Evolutionary conservation across 2,113 vertebrate species (phyloP), one percentile per base, ranked within the genome.

Genomic region (Oreocharis arfaki): DNA sequence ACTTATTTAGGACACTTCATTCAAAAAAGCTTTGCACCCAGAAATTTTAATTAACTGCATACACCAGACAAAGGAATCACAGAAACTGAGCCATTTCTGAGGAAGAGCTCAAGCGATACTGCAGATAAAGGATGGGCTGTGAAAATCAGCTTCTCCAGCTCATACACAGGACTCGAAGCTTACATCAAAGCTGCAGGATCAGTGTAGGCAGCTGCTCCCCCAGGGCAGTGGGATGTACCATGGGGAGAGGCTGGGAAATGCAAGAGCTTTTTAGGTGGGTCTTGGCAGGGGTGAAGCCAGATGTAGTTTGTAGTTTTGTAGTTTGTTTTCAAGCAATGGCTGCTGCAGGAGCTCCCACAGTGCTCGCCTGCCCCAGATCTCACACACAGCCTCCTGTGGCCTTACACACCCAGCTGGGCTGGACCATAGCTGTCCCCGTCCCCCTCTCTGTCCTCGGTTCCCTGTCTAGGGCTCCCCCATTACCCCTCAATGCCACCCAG

Each of bases 1-100:
- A 84, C 53, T 84, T 91, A 59, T 69, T 80, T 35, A 94, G 70
- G 64, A 83, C 13, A 37, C 86, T 87, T 91, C 28, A 93, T 83
- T 87, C 61, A 76, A 87, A 93, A 87, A 53, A 87, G 61, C 53
- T 78, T 93, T 89, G 56, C 37, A 56, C 41, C 7, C 59, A 50
- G 90, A 83, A 33, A 60, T 83, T 94, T 93, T 95, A 79, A 84
- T 89, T 87, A 95, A 94, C 65, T 91, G 74, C 42, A 24, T 65
- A 63, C 11, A 42, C 10, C 42, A 91, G 65, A 93, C 90, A 93
- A 89, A 95, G 35, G n/a, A 89, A 83, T 85, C 19, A 1, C 20
- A 89, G 70, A 82, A 88, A 81, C 39, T 27, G 60, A 53, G 42
- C 32, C 52, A 12, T 77, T 81, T 86, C 89, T 69, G 37, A 90